phyloP scores from a whole-genome alignment of 2,888 invertebrate species.

The Brachyptera putata region DNA sequence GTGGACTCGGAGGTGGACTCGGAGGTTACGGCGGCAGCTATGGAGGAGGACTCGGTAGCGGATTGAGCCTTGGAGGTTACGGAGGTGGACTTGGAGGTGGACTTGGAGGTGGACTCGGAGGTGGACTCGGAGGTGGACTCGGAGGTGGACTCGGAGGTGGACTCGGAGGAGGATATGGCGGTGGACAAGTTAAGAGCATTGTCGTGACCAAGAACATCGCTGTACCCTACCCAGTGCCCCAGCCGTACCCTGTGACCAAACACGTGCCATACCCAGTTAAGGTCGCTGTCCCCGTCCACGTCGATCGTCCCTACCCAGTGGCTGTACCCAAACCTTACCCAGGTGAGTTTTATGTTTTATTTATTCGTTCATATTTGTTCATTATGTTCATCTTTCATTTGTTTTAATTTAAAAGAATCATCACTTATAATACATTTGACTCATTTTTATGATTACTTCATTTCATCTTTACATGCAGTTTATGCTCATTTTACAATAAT shows the following conservation, averaged over 20 bases:
- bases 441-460: too few species aligned
- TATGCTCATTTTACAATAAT: too few species aligned
- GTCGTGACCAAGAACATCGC: conserved; percentile 30
- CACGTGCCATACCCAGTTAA: conserved; percentile 42
- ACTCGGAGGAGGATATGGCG: not conserved
- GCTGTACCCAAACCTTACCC: conserved; percentile 37
- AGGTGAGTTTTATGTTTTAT: conserved; percentile 8
- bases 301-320: conserved; percentile 71
- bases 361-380: too few species aligned
- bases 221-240: conserved; percentile 37
- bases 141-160: not conserved
- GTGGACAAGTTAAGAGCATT: conserved; percentile 25
- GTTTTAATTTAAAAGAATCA: too few species aligned
- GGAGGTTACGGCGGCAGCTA: conserved; percentile 38
- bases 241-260: conserved; percentile 45
- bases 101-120: conserved; percentile 47
- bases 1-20: conserved; percentile 42
- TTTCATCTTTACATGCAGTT: too few species aligned
- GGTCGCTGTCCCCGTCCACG: conserved; percentile 50
- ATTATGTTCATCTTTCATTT: too few species aligned
- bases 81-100: too few species aligned
- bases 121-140: conserved; percentile 38
- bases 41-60: conserved; percentile 1
- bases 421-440: too few species aligned
- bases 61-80: not conserved